These are phyloP conservation scores for Malurus splendens DNA, from an alignment of 2,797 vertebrate species.

Conservation along the genomic window DNA sequence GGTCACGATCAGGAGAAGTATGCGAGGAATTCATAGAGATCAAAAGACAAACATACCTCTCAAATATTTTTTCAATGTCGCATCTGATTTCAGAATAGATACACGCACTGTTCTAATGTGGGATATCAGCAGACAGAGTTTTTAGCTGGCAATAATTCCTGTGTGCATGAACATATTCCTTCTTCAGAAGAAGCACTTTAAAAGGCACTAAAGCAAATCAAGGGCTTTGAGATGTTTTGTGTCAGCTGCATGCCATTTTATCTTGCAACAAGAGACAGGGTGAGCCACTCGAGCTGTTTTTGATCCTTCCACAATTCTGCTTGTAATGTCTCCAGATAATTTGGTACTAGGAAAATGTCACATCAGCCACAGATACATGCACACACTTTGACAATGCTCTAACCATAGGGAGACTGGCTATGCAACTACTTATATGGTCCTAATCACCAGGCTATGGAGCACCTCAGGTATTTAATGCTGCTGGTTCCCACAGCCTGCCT, in stretches of 20 bases:
- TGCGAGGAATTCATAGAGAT: slow-evolving; percentile 49
- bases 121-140: slow-evolving; percentile 5
- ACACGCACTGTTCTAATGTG: not conserved
- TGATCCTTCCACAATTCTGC: slow-evolving; percentile 45
- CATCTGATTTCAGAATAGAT: slow-evolving; percentile 43
- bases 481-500: slow-evolving; percentile 20
- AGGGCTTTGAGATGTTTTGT: slow-evolving; percentile 48
- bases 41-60: slow-evolving; percentile 45
- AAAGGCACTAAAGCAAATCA: slow-evolving; percentile 40
- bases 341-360: slow-evolving; percentile 31
- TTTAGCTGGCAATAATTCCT: slow-evolving; percentile 38
- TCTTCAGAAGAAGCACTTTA: slow-evolving; percentile 38
- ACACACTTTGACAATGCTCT: not conserved
- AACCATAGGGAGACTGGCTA: not conserved
- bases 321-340: slow-evolving; percentile 43
- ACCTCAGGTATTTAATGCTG: slow-evolving; percentile 1
- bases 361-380: not conserved
- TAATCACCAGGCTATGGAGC: not conserved
- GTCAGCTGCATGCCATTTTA: slow-evolving; percentile 48
- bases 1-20: slow-evolving; percentile 39
- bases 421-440: slow-evolving; percentile 8
- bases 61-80: slow-evolving; percentile 3
- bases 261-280: slow-evolving; percentile 35
- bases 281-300: slow-evolving; percentile 27
- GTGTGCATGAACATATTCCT: not conserved